Conservation (phyloP, 2,113 vertebrate species). For the Sphyrna mokarran region DNA sequence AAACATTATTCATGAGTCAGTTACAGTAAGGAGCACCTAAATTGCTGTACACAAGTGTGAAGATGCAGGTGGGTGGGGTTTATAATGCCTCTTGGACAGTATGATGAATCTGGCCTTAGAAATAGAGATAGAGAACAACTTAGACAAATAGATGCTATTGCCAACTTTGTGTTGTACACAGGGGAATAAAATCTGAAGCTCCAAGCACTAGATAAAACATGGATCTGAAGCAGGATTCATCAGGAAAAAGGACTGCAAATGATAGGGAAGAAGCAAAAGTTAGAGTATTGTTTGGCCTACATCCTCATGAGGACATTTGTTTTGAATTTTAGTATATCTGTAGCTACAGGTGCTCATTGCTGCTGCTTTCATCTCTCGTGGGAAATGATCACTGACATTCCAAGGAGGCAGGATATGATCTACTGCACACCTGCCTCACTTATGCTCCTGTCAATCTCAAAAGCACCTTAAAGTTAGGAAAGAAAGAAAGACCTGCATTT, state of each 20-base stretch:
- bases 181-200: neutral
- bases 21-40: neutral
- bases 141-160: neutral
- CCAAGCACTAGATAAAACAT: neutral
- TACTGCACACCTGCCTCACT: neutral
- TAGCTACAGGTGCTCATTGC: neutral
- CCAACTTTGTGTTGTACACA: neutral
- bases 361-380: neutral
- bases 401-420: neutral
- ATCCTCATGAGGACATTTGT: neutral
- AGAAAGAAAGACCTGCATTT: neutral
- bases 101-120: neutral
- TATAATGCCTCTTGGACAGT: neutral
- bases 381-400: neutral
- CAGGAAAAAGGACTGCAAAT: neutral
- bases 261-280: neutral
- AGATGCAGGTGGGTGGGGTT: neutral
- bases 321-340: neutral
- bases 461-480: neutral
- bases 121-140: neutral
- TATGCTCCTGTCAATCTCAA: neutral
- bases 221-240: neutral
- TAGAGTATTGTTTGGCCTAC: neutral
- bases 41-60: neutral
- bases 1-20: neutral